Evolutionary conservation across 2,888 invertebrate species (phyloP), one percentile per base, ranked within the genome.

Genomic region (Thumatha senex): DNA sequence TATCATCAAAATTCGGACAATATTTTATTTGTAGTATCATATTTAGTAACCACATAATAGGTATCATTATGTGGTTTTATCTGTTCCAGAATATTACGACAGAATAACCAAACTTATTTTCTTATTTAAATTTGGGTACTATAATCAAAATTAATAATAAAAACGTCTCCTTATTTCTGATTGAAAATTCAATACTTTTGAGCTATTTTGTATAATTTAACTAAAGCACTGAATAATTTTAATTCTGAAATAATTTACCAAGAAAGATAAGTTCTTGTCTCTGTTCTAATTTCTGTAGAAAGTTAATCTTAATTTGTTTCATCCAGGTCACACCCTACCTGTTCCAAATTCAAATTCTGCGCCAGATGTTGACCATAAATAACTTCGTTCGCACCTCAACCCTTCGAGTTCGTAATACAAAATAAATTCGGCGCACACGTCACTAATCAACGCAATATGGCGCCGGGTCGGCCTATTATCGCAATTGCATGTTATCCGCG

Each of bases 401-500:
- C 88, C 87, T 86, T 86, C 80, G 71, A 62, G 70, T 72, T 78
- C 80, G 86, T 85, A 87, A 86, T 87, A 81, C 74, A 72, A 76
- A 84, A 89, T 89, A 89, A 90, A 89, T 89, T 87, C 78, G 75
- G 69, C 71, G 64, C 68, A 72, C 78, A 75, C 78, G 86, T 84
- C 87, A 82, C 81, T 88, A 79, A 89, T 91, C 91, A 88, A 64
- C 72, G 64, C 90, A 90, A 87, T 75, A 89, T 89, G 91, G 88
- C 83, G 88, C 85, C 72, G 79, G 84, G 82, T 78, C 78, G 82
- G 70, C 76, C 80, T 84, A 86, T 88, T 85, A 86, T 82, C 79
- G 74, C 81, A 67, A 78, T 78, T 78, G 82, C 80, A 77, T 81
- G 79, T 76, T 76, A 77, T 73, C 70, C 78, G 76, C 78, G 81